Evolutionary conservation across 2,888 invertebrate species (phyloP).

Genomic region (Nomada lathburiana): DNA sequence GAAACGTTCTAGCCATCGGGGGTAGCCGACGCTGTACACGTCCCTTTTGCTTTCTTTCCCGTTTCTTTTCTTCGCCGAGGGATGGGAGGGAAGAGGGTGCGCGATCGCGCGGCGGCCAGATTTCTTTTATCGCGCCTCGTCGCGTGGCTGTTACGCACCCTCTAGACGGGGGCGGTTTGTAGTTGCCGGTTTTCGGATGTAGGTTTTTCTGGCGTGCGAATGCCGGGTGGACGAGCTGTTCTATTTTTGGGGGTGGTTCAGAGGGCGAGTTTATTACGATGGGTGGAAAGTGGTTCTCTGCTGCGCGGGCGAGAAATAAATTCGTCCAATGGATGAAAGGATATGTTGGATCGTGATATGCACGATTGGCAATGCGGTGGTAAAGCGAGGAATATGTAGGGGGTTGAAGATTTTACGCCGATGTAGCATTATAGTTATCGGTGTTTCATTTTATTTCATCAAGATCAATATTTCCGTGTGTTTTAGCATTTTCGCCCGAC

Average conservation of each 20-base stretch:
- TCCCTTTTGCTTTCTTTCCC: constrained; percentile 9
- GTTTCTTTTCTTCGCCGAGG: neutral
- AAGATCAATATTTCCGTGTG: too few relatives aligned
- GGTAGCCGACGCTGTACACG: constrained; percentile 6
- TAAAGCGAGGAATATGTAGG: too few relatives aligned
- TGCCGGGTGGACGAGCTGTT: neutral
- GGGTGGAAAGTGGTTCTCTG: too few relatives aligned
- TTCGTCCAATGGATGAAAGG: too few relatives aligned
- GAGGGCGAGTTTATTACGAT: neutral
- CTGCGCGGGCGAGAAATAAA: too few relatives aligned
- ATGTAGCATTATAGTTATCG: too few relatives aligned
- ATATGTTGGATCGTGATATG: too few relatives aligned
- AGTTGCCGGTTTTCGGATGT: neutral
- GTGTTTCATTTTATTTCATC: too few relatives aligned
- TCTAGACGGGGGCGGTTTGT: neutral
- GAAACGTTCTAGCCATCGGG: constrained; percentile 62
- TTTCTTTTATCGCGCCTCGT: constrained; percentile 41
- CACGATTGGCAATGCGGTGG: too few relatives aligned
- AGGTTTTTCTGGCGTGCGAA: neutral
- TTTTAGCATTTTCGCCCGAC: too few relatives aligned
- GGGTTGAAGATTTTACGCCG: too few relatives aligned
- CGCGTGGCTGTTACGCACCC: constrained; percentile 5
- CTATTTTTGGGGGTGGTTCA: neutral
- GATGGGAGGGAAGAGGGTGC: neutral
- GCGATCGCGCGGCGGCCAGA: constrained; percentile 37